Evolutionary conservation across 2,888 invertebrate species (phyloP).

Genomic region (Neoaliturus tenellus): DNA sequence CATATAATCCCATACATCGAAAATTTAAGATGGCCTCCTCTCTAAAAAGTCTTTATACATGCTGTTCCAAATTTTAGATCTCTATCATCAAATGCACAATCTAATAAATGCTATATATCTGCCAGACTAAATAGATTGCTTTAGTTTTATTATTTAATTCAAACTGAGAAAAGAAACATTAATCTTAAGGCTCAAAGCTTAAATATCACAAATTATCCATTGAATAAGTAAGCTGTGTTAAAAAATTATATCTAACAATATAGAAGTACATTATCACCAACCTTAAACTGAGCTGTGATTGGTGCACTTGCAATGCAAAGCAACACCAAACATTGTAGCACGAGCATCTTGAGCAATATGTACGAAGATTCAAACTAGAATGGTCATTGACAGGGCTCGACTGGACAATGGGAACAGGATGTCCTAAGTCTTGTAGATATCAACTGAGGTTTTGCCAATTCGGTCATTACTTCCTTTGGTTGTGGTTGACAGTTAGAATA

Average conservation of each 20-base stretch:
- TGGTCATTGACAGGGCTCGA: not conserved
- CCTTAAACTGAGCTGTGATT: not conserved
- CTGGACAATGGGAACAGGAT: not conserved
- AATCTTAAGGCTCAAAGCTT: too few relatives aligned
- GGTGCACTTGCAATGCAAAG: not conserved
- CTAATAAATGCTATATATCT: too few relatives aligned
- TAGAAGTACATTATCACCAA: not conserved
- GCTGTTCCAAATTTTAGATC: too few relatives aligned
- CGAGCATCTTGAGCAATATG: not conserved
- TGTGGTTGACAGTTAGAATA: not conserved
- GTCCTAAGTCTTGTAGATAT: not conserved
- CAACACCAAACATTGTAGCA: not conserved
- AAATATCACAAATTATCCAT: too few relatives aligned
- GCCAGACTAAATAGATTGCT: too few relatives aligned
- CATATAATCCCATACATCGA: too few relatives aligned
- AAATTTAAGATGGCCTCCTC: too few relatives aligned
- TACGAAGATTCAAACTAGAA: not conserved
- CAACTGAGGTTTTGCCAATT: not conserved
- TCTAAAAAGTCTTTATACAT: too few relatives aligned
- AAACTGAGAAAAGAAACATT: too few relatives aligned
- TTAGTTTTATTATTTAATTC: too few relatives aligned
- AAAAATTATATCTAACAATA: not conserved
- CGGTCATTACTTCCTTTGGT: constrained; percentile 3
- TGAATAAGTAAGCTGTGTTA: too few relatives aligned
- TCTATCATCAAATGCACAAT: too few relatives aligned